Conservation (phyloP, 2,888 invertebrate genomes). For the Holacanthella duospinosa region DNA sequence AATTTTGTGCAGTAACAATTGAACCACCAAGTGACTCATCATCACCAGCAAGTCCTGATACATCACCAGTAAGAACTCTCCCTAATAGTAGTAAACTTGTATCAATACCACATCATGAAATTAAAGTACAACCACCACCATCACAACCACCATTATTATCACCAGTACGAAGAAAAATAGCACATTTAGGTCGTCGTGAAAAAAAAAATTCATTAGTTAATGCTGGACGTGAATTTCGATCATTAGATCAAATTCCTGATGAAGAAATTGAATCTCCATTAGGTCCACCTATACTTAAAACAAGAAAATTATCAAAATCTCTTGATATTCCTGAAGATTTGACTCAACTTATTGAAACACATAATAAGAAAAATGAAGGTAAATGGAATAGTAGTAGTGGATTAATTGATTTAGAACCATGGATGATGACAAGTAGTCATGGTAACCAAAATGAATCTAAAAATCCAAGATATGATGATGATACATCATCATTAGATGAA, state of each 20-base stretch:
- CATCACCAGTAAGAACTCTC: slow-evolving; percentile 13
- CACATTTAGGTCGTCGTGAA: slow-evolving; percentile 18
- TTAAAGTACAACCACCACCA: slow-evolving; percentile 43
- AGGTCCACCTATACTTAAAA: slow-evolving; percentile 15
- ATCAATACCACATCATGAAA: slow-evolving; percentile 43
- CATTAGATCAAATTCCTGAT: slow-evolving; percentile 54
- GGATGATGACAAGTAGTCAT: too few species aligned
- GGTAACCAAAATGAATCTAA: too few species aligned
- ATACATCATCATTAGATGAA: slow-evolving; percentile 6
- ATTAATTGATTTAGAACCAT: neutral
- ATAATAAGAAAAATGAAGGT: neutral
- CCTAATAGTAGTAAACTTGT: neutral
- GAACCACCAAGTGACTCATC: slow-evolving; percentile 37
- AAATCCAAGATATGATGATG: neutral
- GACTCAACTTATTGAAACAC: neutral
- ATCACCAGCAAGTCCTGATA: slow-evolving; percentile 20
- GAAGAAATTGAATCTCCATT: slow-evolving; percentile 9
- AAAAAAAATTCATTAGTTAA: slow-evolving; percentile 21
- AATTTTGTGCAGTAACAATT: slow-evolving; percentile 33
- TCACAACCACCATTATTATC: slow-evolving; percentile 21
- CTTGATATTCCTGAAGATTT: slow-evolving; percentile 28
- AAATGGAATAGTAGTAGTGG: neutral
- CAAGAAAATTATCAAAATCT: slow-evolving; percentile 32
- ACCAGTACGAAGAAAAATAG: slow-evolving; percentile 18
- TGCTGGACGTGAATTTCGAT: slow-evolving; percentile 50